Percentiles rank a stretch among this genome's conserved stretches.
phyloP scores from a whole-genome alignment of 2,113 vertebrate genomes.

The Ondatra zibethicus region DNA sequence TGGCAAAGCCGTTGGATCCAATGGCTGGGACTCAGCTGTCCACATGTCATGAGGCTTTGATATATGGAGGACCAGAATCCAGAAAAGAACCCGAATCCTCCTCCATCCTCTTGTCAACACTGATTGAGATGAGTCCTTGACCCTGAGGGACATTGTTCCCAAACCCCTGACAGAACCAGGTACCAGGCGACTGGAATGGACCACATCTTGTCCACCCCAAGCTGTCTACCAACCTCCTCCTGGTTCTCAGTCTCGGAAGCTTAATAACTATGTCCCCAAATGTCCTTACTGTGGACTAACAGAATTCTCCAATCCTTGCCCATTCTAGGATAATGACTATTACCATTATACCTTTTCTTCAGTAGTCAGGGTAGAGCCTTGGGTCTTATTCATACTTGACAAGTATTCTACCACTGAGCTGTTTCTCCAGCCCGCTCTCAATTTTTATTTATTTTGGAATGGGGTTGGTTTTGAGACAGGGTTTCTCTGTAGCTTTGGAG shows the following conservation, averaged over 20 bases:
- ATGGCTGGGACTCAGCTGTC: not conserved
- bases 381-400: not conserved
- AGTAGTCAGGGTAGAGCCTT: not conserved
- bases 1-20: not conserved
- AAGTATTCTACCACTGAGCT: not conserved
- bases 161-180: not conserved
- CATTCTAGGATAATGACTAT: not conserved
- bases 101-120: rapidly evolving
- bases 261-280: not conserved
- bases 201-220: rapidly evolving
- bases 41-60: not conserved
- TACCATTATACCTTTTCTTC: not conserved
- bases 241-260: not conserved
- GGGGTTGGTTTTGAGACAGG: too few species aligned
- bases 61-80: not conserved
- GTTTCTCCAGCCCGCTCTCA: not conserved
- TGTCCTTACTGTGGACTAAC: not conserved
- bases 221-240: too few species aligned
- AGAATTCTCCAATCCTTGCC: not conserved
- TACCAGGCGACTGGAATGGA: rapidly evolving
- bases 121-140: too few species aligned
- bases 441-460: not conserved
- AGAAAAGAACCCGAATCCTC: not conserved
- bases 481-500: too few species aligned
- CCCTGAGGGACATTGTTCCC: rapidly evolving